Evolutionary conservation across 2,797 vertebrate species (phyloP).

Genomic region (Gymnoscopelus microlampas): DNA sequence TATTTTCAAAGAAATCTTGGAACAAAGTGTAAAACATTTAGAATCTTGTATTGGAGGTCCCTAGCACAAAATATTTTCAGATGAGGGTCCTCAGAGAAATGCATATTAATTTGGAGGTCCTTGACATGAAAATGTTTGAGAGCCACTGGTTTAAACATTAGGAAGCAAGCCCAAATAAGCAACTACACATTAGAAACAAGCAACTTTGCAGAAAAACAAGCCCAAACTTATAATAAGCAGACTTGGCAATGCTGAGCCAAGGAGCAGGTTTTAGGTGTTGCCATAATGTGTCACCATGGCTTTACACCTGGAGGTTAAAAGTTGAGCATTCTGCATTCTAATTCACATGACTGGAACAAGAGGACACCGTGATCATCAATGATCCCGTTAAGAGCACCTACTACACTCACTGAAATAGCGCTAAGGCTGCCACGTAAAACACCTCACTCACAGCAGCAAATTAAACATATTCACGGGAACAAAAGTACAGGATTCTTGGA

Average conservation of each 20-base stretch:
- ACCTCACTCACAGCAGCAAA: neutral
- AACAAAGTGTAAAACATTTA: too few relatives aligned
- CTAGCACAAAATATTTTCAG: too few relatives aligned
- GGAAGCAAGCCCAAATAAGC: too few relatives aligned
- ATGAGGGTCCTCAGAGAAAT: too few relatives aligned
- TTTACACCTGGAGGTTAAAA: conserved; percentile 28
- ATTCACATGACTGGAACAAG: conserved; percentile 3
- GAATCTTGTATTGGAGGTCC: too few relatives aligned
- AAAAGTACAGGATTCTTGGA: neutral
- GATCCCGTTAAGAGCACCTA: neutral
- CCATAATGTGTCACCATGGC: conserved; percentile 6
- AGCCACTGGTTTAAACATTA: too few relatives aligned
- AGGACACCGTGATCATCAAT: neutral
- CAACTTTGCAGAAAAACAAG: too few relatives aligned
- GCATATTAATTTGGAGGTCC: too few relatives aligned
- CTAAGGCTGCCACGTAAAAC: too few relatives aligned
- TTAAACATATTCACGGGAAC: neutral
- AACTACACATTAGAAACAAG: too few relatives aligned
- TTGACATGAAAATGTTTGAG: too few relatives aligned
- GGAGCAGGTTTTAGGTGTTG: neutral
- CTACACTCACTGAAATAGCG: neutral
- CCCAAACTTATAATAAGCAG: neutral
- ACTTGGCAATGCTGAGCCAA: neutral
- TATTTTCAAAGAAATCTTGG: too few relatives aligned
- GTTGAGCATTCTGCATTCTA: conserved; percentile 7